Evolutionary conservation across 1,140 invertebrate genomes (phyloP).

Genomic region (Acyrthosiphon pisum): DNA sequence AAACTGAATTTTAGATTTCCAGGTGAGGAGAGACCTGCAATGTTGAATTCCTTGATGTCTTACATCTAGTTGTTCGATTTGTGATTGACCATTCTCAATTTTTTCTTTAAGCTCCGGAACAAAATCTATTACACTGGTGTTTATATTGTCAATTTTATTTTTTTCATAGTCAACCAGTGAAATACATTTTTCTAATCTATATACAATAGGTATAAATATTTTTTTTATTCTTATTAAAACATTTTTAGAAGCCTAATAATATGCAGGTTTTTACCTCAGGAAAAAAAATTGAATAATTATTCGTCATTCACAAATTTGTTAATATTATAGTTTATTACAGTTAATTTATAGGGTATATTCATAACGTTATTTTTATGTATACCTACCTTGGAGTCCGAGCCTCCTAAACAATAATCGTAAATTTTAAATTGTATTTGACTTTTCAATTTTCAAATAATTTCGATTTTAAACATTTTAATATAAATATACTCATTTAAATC

Average conservation of each 20-base stretch:
- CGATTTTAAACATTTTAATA: background rate
- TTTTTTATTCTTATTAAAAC: background rate
- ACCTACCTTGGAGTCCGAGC: no score
- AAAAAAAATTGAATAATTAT: background rate
- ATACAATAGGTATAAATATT: background rate
- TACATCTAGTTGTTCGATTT: constrained; percentile 1
- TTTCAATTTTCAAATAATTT: background rate
- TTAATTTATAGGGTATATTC: background rate
- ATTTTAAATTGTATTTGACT: no score
- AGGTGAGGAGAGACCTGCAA: background rate
- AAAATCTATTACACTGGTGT: background rate
- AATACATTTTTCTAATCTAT: constrained; percentile 10
- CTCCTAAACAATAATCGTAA: no score
- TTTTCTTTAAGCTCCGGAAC: background rate
- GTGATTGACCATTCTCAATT: background rate
- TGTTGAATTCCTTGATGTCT: background rate
- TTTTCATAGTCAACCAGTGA: background rate
- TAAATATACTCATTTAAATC: background rate
- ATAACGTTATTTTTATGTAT: background rate
- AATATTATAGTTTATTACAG: background rate
- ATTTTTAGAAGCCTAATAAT: background rate
- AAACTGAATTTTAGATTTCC: no score
- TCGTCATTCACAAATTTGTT: no score
- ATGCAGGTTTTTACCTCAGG: background rate
- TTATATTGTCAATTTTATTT: background rate